These are phyloP conservation scores for Aspidiotus destructor DNA, from an alignment of 2,888 invertebrate species.

Conservation along the genomic window DNA sequence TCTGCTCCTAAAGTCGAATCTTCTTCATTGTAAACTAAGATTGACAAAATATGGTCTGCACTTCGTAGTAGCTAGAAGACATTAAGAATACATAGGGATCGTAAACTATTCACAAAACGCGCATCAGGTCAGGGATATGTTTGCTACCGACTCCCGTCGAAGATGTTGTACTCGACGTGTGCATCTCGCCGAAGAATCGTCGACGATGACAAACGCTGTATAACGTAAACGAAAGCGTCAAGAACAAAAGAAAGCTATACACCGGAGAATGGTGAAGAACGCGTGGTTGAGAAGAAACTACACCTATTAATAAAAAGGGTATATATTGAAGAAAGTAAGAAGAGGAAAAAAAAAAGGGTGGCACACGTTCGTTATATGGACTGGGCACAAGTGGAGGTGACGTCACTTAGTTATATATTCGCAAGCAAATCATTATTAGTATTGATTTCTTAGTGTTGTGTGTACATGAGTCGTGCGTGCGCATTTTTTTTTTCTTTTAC, in stretches of 20 bases:
- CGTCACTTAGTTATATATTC: slow-evolving; percentile 33
- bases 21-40: no score
- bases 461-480: slow-evolving; percentile 31
- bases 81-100: no score
- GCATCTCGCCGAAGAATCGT: no score
- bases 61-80: no score
- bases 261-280: not conserved
- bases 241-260: not conserved
- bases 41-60: no score
- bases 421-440: slow-evolving; percentile 33
- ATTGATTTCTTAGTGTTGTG: slow-evolving; percentile 29
- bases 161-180: no score
- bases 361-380: slow-evolving; percentile 16
- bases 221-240: no score
- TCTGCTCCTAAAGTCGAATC: no score
- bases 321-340: slow-evolving; percentile 8
- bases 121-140: no score
- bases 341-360: slow-evolving; percentile 17
- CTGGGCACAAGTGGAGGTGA: slow-evolving; percentile 30
- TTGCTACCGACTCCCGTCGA: no score
- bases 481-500: slow-evolving; percentile 26
- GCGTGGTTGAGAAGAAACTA: slow-evolving; percentile 15
- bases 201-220: no score
- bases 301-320: slow-evolving; percentile 24
- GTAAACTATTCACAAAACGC: no score